phyloP scores from a whole-genome alignment of 2,113 vertebrate species.

The Brachypteracias leptosomus region DNA sequence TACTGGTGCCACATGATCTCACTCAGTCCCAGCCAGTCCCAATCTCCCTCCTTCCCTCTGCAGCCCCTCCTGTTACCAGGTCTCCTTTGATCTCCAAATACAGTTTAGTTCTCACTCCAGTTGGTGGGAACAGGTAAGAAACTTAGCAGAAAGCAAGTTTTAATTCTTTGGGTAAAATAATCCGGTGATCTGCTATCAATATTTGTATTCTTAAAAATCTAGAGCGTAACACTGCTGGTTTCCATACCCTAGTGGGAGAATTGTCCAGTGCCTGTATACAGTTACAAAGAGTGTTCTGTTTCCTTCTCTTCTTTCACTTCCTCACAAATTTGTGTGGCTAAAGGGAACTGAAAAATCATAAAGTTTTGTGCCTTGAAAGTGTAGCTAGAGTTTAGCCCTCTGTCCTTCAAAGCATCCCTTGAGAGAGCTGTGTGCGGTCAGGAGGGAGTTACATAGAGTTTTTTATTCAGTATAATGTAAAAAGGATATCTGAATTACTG shows the following conservation, averaged over 20 bases:
- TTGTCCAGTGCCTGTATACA: not conserved
- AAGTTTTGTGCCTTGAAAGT: conserved; percentile 1
- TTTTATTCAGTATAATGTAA: not conserved
- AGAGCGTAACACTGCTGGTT: not conserved
- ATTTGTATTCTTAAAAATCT: not conserved
- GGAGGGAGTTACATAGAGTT: not conserved
- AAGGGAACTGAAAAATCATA: conserved; percentile 6
- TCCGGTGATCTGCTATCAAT: not conserved
- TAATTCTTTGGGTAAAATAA: not conserved
- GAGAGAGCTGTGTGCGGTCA: not conserved
- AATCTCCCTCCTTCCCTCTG: not conserved
- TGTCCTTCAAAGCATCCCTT: not conserved
- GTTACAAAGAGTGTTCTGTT: not conserved
- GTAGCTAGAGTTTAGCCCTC: not conserved
- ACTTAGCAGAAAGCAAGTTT: not conserved
- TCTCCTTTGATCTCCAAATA: not conserved
- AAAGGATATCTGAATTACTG: not conserved
- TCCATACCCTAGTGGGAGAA: not conserved
- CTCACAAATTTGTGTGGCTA: not conserved
- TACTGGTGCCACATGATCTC: not conserved
- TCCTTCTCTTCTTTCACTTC: conserved; percentile 2
- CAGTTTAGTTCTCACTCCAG: not conserved
- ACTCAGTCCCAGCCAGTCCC: not conserved
- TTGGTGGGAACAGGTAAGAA: not conserved
- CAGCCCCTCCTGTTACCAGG: not conserved